phyloP scores from a whole-genome alignment of 1,140 invertebrate genomes.

The Heliothis subflexa region DNA sequence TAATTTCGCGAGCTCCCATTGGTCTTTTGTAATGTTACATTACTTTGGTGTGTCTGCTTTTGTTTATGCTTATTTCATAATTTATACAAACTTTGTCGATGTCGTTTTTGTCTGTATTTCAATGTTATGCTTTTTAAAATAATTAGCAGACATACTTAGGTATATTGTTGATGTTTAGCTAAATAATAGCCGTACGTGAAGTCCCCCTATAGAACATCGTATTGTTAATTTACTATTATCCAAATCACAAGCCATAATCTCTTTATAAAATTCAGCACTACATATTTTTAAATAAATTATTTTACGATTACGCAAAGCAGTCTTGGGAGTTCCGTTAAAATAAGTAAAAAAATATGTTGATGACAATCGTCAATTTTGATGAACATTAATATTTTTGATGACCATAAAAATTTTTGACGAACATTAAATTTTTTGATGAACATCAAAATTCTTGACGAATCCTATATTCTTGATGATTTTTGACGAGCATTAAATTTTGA shows the following conservation, averaged over 20 bases:
- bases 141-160: constrained; percentile 32
- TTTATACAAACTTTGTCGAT: neutral
- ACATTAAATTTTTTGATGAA: too few species aligned
- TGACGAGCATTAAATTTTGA: too few species aligned
- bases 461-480: too few species aligned
- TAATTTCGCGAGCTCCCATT: neutral
- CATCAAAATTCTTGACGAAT: too few species aligned
- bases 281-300: constrained; percentile 9
- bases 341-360: too few species aligned
- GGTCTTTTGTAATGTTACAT: constrained; percentile 16
- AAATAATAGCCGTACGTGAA: constrained; percentile 43
- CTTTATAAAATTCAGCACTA: constrained; percentile 2
- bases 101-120: constrained; percentile 7
- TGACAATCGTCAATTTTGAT: too few species aligned
- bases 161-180: constrained; percentile 42
- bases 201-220: constrained; percentile 36
- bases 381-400: too few species aligned
- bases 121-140: constrained; percentile 1
- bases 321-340: neutral
- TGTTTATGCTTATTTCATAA: neutral
- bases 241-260: neutral
- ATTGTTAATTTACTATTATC: constrained; percentile 18
- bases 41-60: constrained; percentile 32
- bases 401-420: too few species aligned
- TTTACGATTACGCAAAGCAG: neutral